Evolutionary conservation across 2,113 vertebrate genomes (phyloP), one percentile per base, ranked within the genome.

Genomic region (Acinonyx jubatus): DNA sequence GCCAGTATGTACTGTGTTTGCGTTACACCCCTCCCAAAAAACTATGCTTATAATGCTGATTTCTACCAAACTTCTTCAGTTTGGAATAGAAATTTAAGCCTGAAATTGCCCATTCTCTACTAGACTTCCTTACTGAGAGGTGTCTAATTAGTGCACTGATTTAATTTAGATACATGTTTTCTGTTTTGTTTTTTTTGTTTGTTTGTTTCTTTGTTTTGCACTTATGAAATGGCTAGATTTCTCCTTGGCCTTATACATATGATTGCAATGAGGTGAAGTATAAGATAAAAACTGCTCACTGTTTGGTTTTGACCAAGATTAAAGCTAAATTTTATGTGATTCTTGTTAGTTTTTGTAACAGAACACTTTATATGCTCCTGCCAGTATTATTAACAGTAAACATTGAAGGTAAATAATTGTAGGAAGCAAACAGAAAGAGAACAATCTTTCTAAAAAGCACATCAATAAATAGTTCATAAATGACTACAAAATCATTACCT

Each of bases 401-500:
- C 52, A 65, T 25, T 29, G 36, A 36, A 80, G 38, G 31, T 41
- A 66, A 89, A 50, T 21, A 12, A 55, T 89, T 27, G n/a, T 3
- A 74, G 61, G 52, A 61, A 96, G 74, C 15, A 45, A 95, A 92
- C 11, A 89, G 10, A 55, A 92, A 78, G 52, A 93, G 96, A 98
- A 91, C 31, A 23, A 95, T 94, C 87, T 96, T 63, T 92, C 89
- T 91, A 81, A 45, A 97, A 97, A 79, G 65, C 61, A 94, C 96
- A 97, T 65, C 63, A 92, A 95, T 48, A 97, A 98, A 89, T 78
- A 93, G 97, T 1, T 19, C 87, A 84, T 33, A 73, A 98, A 81
- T 13, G 90, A 94, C n/a, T 31, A 16, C 65, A 98, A 97, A 97
- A 74, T 6, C 97, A 98, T 99, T 98, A 99, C 99, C 99, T 99